Evolutionary conservation across 2,888 invertebrate genomes (phyloP), one percentile per base, ranked within the genome.

Genomic region (Harpalus rufipes): DNA sequence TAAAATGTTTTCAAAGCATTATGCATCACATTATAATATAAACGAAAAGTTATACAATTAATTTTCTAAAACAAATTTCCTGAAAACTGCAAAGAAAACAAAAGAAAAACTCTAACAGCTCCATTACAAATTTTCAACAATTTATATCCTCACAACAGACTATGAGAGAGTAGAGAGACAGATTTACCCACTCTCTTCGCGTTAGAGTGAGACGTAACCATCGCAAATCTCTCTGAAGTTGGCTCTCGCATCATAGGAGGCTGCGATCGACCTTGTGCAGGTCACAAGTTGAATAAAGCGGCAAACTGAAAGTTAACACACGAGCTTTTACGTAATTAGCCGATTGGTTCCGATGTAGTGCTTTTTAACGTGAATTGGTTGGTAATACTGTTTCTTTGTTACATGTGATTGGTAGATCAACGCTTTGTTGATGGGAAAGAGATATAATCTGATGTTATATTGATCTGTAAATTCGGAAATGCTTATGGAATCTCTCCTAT

Each of bases 81-180:
- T 58, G 58, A 32, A 59, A 32, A 59, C 79, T 61, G 61, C 25
- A 79, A 79, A 61, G 61, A 79, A 58, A 61, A 59, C 59, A 51
- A 68, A 82, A 72, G 32, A 72, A 82, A 72, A 83, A 83, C 41
- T 61, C 39, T 39, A 76, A 84, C 78, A 78, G 63, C 76, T 78
- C 84, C 78, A 78, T 84, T 84, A 84, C 84, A 83, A 76, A 83
- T 83, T 78, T 72, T 63, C 78, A 84, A 84, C 76, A 84, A 84
- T 84, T 78, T 84, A 84, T 84, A 76, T 78, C 78, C 41, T 25
- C 18, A 51, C 63, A 82, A 21, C 81, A 81, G 21, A 56, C 2
- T 56, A 56, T 78, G 58, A 78, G 78, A 78, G 39, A 74, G 72
- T 10, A 44, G 72, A 16, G 44, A 74, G 72, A 44, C 8, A 41